A percentile compares a stretch with the other conserved stretches of the same genome.
Conservation (phyloP, 2,797 vertebrate genomes). For the Vespertilio murinus region DNA sequence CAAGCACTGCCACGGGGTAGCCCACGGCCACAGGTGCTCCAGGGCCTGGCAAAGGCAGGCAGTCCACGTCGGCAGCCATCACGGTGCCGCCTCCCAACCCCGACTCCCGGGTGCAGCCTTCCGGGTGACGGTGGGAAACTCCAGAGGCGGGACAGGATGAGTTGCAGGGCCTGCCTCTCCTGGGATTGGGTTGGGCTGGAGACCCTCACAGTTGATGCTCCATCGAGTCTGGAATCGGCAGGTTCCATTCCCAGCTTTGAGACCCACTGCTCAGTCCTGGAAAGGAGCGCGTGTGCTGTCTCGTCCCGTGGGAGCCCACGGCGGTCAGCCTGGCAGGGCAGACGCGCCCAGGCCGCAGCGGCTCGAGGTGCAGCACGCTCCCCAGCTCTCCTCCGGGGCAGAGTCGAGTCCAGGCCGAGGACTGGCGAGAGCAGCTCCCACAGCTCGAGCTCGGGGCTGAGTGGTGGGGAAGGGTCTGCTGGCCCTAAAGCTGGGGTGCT, state of each 20-base stretch:
- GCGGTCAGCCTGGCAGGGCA: background rate
- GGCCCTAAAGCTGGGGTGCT: background rate
- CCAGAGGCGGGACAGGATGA: background rate
- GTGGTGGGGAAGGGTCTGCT: background rate
- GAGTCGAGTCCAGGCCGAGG: background rate
- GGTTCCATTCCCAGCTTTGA: background rate
- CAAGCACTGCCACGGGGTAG: conserved; percentile 54
- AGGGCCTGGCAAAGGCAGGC: background rate
- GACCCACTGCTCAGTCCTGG: background rate
- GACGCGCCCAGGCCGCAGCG: background rate
- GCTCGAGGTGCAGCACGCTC: background rate
- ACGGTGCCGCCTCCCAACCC: background rate
- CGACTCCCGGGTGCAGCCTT: background rate
- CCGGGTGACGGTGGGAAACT: background rate
- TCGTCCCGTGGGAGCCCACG: background rate
- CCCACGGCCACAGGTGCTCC: background rate
- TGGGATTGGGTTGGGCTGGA: background rate
- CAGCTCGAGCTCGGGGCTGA: conserved; percentile 11
- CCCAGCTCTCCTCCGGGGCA: background rate
- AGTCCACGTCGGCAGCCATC: background rate
- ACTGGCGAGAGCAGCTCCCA: background rate
- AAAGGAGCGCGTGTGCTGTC: background rate
- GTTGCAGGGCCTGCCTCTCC: background rate
- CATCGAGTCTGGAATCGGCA: background rate
- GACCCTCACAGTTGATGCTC: background rate